A percentile compares a stretch with the other conserved stretches of the same genome.
phyloP scores from a whole-genome alignment of 2,113 vertebrate species.

The Panthera tigris region DNA sequence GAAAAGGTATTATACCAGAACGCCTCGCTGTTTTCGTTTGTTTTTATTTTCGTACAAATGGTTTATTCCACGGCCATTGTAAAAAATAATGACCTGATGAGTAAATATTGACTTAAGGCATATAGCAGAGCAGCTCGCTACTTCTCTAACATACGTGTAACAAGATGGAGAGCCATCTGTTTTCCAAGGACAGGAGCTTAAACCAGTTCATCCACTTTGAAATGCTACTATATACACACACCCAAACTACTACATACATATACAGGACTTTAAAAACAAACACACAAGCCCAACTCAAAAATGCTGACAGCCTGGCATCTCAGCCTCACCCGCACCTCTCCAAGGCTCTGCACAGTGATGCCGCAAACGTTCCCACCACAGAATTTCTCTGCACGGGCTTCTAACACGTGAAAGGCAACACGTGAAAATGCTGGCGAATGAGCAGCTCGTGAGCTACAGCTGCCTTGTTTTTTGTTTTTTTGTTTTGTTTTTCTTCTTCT shows the following conservation, averaged over 20 bases:
- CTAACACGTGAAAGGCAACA: constrained; percentile 75
- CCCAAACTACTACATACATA: constrained; percentile 81
- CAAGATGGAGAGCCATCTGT: constrained; percentile 75
- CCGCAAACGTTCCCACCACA: background rate
- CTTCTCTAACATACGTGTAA: constrained; percentile 81
- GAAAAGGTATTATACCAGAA: constrained; percentile 84
- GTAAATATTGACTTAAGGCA: constrained; percentile 90
- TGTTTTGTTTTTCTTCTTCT: background rate
- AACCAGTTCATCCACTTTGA: constrained; percentile 79
- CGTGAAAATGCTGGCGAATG: constrained; percentile 65
- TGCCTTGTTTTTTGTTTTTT: background rate
- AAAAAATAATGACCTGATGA: constrained; percentile 86
- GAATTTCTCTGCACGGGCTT: background rate
- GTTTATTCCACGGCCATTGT: constrained; percentile 85
- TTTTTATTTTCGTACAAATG: constrained; percentile 83
- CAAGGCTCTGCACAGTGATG: background rate
- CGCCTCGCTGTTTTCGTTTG: constrained; percentile 78
- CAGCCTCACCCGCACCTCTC: constrained; percentile 74
- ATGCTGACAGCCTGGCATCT: constrained; percentile 66
- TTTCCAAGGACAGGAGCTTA: constrained; percentile 79
- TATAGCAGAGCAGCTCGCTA: constrained; percentile 87
- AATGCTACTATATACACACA: constrained; percentile 85
- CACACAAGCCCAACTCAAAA: constrained; percentile 53
- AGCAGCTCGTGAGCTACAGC: background rate
- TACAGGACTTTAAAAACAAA: constrained; percentile 75